phyloP scores from a whole-genome alignment of 2,888 invertebrate species.

The Gymnosoma rotundatum region DNA sequence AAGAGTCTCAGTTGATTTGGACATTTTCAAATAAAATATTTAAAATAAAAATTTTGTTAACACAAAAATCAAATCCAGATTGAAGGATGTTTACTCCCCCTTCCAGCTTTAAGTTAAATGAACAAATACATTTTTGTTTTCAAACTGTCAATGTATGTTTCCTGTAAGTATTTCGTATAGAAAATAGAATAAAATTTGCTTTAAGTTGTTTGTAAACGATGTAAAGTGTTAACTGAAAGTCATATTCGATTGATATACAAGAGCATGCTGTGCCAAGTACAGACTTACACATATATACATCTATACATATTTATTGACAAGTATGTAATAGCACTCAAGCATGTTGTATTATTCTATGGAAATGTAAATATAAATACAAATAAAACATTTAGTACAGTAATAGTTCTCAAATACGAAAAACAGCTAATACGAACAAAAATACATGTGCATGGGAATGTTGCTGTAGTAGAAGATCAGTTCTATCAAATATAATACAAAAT shows the following conservation, averaged over 20 bases:
- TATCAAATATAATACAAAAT: conserved; percentile 14
- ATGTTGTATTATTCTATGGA: conserved; percentile 20
- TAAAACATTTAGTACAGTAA: neutral
- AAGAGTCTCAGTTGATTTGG: neutral
- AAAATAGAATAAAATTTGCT: conserved; percentile 24
- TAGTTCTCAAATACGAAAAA: conserved; percentile 2
- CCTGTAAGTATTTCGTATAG: conserved; percentile 25
- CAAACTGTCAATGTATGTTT: conserved; percentile 12
- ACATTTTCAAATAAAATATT: neutral
- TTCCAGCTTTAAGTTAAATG: neutral
- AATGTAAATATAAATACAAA: neutral
- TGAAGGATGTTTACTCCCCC: neutral
- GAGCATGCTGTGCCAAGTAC: conserved; percentile 21
- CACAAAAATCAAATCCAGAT: neutral
- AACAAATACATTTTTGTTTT: neutral
- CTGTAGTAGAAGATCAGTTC: conserved; percentile 23
- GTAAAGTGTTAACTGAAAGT: conserved; percentile 64
- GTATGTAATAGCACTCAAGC: neutral
- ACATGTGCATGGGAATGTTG: neutral
- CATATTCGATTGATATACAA: conserved; percentile 60
- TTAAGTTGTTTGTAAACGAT: conserved; percentile 65
- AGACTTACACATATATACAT: neutral
- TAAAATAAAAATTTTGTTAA: neutral
- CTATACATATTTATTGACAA: neutral
- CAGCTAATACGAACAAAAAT: neutral